Base-by-base conservation (phyloP, 2,113 vertebrate genomes). In the Petrocephalus zakoni region DNA sequence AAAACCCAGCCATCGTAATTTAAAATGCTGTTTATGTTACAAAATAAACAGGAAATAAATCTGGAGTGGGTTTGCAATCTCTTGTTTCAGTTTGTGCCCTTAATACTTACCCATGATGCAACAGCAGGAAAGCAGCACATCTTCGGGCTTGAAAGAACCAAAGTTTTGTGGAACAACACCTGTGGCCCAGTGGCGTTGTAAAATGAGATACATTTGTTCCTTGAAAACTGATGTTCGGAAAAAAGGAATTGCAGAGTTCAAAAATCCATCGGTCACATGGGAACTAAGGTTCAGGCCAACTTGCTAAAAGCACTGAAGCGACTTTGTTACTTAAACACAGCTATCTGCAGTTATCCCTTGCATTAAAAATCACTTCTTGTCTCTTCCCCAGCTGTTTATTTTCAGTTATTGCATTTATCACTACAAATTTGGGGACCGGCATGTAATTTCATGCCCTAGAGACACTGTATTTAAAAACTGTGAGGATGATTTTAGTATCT, bases 21-120 rank as follows among this genome's bases (percentile, higher is more conserved):
- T 52, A 13, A 87, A 61, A 58, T 87, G 86, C 86, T 64, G 51
- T 87, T 64, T 87, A 42, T 64, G 55, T 61, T n/a, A 46, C 55
- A 61, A 87, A 87, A 22, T 85, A 85, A 55, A 55, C 25, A 52
- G 25, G 86, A 61, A 42, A 86, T 58, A 55, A 46, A 11, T 87
- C 13, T 64, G 55, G 58, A n/a, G 51, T 42, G 64, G 58, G 49
- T 25, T 47, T 68, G n/a, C n/a, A 78, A 78, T 47, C 68, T 68
- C 29, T 78, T 19, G 47, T 25, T 87, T 64, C 46, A 58, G 13
- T 53, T 53, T 53, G 68, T 51, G 47, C 87, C 87, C 47, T 88
- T 88, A 34, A 72, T 78, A 72, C 61, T 88, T 88, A 88, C 87
- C 87, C 87, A 78, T 78, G 64, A 78, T 88, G 87, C 25, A 88